Evolutionary conservation across 1,140 invertebrate genomes (phyloP), one percentile per base, ranked within the genome.

Genomic region (Drosophila neocordata): DNA sequence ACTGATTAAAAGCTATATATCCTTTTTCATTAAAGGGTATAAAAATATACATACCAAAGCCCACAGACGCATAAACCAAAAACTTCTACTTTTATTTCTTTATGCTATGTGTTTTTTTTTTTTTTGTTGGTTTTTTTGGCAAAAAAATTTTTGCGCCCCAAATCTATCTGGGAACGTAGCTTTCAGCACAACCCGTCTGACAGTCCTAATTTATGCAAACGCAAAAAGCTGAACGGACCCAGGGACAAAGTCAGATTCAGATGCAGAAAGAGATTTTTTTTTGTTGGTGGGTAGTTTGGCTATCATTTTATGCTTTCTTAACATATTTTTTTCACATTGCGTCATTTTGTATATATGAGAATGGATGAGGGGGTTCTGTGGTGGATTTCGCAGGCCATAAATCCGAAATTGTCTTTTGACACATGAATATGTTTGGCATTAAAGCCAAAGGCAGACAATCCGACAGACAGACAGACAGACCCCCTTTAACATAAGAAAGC

Each of bases 351-450:
- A 15, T 38, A 57, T 35, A 57, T 63, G 60, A 13, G 60, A 13
- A 52, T 59, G 35, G 58, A 6, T 31, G 27, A 4, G 5, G 11
- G 18, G 64, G 62, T 20, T 38, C 61, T 38, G 60, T 41, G 73
- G 81, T 34, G 58, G 68, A 89, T 69, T 88, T 88, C 66, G 81
- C 76, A 87, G 79, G 70, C 87, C 87, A 90, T 90, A 90, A 90
- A 90, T 90, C 78, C 79, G 70, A 77, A 90, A 90, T 90, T 87
- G 87, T 90, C 87, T 90, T 90, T 87, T 90, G 87, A 90, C 87
- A 90, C 87, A 90, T 90, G 87, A 87, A 90, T 90, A 90, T 90
- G 87, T 90, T 82, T 76, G 79, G 82, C 87, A 90, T 90, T 90
- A 90, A 90, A 80, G 18, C 38, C 27, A 37, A 24, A 12, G 18